Base-by-base conservation (phyloP, 2,797 vertebrate species). In the Steatocranus sp. region DNA sequence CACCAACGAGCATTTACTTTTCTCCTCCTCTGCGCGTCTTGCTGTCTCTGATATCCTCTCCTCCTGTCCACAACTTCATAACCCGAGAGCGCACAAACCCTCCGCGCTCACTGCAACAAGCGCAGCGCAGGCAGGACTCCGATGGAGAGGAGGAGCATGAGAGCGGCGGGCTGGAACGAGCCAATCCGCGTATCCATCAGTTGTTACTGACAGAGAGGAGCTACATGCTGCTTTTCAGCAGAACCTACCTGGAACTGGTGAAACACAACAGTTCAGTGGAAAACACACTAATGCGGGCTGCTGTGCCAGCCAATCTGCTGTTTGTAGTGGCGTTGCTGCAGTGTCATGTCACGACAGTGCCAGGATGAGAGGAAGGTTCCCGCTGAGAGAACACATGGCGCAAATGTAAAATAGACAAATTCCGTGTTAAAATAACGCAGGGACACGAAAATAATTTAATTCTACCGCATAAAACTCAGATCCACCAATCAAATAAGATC, bases 61-160 rank as follows among this genome's bases (percentile, higher is more conserved):
- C 79, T 83, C 50, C 61, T 32, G 43, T 85, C 84, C 84, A 88
- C 90, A 96, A 96, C 93, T 96, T 96, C 82, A 80, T 5, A 83
- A 79, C 88, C 83, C 3, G 90, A 91, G 88, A 94, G 92, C 94
- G 94, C 91, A 83, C 86, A 79, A 76, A 84, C 75, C 85, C 68
- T 83, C 81, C 85, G 88, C 89, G 86, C 85, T 56, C 84, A 88
- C 95, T 85, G 95, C 95, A 95, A 90, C 92, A 84, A 88, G 93
- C 93, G 80, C 92, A 88, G 92, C 88, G 43, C 83, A 30, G 84
- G 90, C 85, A 85, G 83, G 86, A 78, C 87, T 92, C 85, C 15
- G 83, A 5, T 7, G 63, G 63, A 70, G 90, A 87, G 95, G 93
- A 66, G 95, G 95, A 88, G 92, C 90, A 82, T 84, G 84, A 84